Percentiles rank a stretch among this genome's conserved stretches.
These are phyloP conservation scores for Syrrhaptes paradoxus DNA, from an alignment of 2,113 vertebrate species.

Conservation along the genomic window DNA sequence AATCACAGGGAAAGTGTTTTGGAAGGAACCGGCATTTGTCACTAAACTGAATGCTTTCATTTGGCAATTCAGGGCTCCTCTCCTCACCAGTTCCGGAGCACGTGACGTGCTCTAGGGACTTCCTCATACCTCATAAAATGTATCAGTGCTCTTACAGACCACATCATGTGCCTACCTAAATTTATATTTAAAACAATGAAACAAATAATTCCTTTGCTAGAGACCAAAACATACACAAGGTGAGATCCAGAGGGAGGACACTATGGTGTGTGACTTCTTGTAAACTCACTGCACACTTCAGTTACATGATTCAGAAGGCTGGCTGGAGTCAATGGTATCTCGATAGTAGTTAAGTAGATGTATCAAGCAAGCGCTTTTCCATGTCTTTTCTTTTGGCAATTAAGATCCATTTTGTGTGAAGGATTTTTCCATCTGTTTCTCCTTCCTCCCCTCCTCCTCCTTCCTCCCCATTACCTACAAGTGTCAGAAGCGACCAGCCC, in stretches of 20 bases:
- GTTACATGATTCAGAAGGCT: not conserved
- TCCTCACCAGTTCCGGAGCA: not conserved
- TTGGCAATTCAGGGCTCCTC: not conserved
- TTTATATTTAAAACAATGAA: not conserved
- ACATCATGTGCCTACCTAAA: fast-evolving
- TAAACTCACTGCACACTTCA: fast-evolving
- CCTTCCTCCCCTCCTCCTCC: not conserved
- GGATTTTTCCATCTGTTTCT: not conserved
- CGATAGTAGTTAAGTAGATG: not conserved
- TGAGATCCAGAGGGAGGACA: not conserved
- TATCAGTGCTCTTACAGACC: not conserved
- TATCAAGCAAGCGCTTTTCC: not conserved
- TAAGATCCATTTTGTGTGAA: not conserved
- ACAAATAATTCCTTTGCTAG: not conserved
- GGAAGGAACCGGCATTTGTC: not conserved
- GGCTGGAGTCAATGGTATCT: not conserved
- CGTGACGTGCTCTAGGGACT: not conserved
- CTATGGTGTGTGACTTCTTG: fast-evolving
- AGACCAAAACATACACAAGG: not conserved
- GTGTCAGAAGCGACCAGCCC: fast-evolving
- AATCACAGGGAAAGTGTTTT: not conserved
- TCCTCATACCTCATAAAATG: not conserved
- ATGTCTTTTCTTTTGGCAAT: not conserved
- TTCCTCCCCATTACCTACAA: not conserved
- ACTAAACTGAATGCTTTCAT: not conserved